phyloP scores from a whole-genome alignment of 2,888 invertebrate species.

The Cheilosia pagana region DNA sequence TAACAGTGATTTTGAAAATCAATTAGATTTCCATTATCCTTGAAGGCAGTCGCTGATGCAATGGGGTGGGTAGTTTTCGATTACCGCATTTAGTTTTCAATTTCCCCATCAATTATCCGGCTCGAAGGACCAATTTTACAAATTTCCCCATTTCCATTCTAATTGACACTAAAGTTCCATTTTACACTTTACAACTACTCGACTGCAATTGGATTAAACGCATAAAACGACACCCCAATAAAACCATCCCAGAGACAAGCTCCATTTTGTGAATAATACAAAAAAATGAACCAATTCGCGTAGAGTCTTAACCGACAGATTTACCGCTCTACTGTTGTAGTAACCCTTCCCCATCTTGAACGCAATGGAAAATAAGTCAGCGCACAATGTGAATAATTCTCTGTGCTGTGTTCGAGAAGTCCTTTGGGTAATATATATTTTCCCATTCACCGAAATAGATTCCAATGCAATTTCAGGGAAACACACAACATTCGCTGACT shows the following conservation, averaged over 20 bases:
- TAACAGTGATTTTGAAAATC: neutral
- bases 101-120: too few species aligned
- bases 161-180: too few species aligned
- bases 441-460: conserved; percentile 27
- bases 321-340: neutral
- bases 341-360: neutral
- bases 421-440: conserved; percentile 40
- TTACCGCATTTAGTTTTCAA: too few species aligned
- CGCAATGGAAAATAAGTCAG: too few species aligned
- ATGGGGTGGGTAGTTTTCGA: neutral
- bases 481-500: conserved; percentile 24
- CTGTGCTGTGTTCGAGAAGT: neutral
- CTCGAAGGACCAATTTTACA: too few species aligned
- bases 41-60: neutral
- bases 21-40: conserved; percentile 15
- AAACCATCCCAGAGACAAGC: neutral
- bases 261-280: neutral
- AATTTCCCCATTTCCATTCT: too few species aligned
- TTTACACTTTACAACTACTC: too few species aligned
- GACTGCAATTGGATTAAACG: neutral
- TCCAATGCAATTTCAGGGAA: conserved; percentile 20
- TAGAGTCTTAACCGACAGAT: conserved; percentile 13
- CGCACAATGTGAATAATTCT: conserved; percentile 3
- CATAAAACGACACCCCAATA: neutral
- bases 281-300: conserved; percentile 6